These are phyloP conservation scores for Saccopteryx bilineata DNA, from an alignment of 2,113 vertebrate genomes.

Conservation along the genomic window DNA sequence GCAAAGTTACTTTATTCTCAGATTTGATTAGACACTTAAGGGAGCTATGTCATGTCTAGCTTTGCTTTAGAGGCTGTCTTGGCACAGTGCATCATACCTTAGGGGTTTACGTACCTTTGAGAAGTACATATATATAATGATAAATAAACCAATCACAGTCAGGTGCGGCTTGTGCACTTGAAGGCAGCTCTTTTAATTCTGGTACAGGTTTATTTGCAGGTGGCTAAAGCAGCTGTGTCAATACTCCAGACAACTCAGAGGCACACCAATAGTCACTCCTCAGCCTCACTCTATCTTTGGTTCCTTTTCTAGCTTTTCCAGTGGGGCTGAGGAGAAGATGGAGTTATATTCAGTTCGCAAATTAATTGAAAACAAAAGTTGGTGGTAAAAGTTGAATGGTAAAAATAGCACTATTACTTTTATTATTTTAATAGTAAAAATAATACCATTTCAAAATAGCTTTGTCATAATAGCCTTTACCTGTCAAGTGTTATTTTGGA, in stretches of 20 bases:
- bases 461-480: neutral
- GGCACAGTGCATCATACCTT: neutral
- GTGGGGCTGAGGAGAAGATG: neutral
- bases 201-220: neutral
- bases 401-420: neutral
- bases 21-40: neutral
- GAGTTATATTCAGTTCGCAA: neutral
- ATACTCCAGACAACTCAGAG: neutral
- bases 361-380: conserved; percentile 15
- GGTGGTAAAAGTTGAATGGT: neutral
- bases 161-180: neutral
- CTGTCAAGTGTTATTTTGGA: neutral
- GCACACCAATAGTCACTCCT: neutral
- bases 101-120: neutral
- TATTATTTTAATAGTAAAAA: neutral
- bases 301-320: neutral
- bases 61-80: neutral
- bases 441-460: neutral
- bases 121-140: neutral
- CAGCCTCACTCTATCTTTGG: neutral
- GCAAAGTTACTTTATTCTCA: neutral
- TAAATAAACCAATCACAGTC: neutral
- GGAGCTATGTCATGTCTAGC: neutral
- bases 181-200: conserved; percentile 16
- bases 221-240: neutral